Evolutionary conservation across 23 tunicate genomes (phyloP), one percentile per base, ranked within the genome.

Genomic region (Clavelina lepadiformis): DNA sequence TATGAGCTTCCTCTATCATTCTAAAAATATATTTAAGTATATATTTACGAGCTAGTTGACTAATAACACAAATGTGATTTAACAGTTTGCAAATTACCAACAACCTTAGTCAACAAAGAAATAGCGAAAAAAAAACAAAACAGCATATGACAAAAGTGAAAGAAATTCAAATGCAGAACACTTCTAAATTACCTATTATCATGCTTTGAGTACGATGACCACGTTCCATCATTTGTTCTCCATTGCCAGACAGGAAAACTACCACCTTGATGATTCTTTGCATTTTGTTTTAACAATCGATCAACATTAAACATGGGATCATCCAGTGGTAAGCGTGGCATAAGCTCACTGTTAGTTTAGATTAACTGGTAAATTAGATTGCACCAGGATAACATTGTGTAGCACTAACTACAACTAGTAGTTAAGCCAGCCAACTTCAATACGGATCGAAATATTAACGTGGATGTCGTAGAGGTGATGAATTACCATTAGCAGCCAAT

Each of bases 241-340:
- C 96, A 87, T 59, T 87, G 96, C 96, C 96, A 87, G 15, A 38
- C 55, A 26, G 76, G 70, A 21, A 22, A 36, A 0, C 33, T 38
- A 26, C 46, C 73, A 33, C 45, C 41, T 0, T 22, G 15, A 7
- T 31, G 13, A 15, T 35, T 32, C 38, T 51, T 58, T 2, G 29
- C 25, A 60, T 57, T 67, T 46, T 44, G 74, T 33, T 66, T 58
- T 18, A 72, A 38, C 5, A 67, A 23, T 26, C 66, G 72, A 23
- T 87, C 78, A 1, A 87, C 74, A 35, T 77, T 51, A 53, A 87
- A 87, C 71, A 87, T 67, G 0, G 86, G 86, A 51, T 87, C 86
- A 51, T 80, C 86, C 27, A 33, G 56, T 4, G 96, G 96, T 20
- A 87, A 47, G 15, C 77, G 65, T 20, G 96, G 96, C 78, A 87